A percentile compares a stretch with the other conserved stretches of the same genome.
phyloP scores from a whole-genome alignment of 2,797 vertebrate genomes.

The Martes flavigula region DNA sequence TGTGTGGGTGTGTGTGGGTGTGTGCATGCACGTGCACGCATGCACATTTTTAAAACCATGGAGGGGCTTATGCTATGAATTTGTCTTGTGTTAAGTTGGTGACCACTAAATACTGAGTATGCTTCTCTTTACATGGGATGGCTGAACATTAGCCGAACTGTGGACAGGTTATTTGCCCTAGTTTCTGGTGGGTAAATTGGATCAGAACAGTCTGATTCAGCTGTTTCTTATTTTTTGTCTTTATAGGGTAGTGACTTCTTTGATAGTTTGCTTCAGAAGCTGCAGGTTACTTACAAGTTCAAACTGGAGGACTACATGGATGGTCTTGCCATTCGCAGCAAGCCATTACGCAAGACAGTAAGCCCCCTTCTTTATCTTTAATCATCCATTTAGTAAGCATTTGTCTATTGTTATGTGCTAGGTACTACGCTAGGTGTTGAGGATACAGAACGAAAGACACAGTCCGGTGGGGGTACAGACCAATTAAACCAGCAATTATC shows the following conservation, averaged over 20 bases:
- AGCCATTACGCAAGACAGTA: conserved; percentile 95
- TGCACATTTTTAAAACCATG: conserved; percentile 1
- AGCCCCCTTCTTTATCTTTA: conserved; percentile 65
- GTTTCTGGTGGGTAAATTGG: conserved; percentile 40
- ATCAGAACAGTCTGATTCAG: conserved; percentile 28
- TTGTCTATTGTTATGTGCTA: conserved; percentile 10
- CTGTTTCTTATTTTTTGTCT: not conserved
- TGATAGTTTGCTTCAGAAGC: conserved; percentile 94
- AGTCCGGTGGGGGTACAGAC: not conserved
- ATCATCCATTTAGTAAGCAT: not conserved
- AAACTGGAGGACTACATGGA: conserved; percentile 98
- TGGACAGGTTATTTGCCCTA: not conserved
- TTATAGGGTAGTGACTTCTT: conserved; percentile 94
- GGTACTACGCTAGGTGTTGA: not conserved
- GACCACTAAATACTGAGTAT: not conserved
- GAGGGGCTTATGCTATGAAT: not conserved
- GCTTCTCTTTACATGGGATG: not conserved
- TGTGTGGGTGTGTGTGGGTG: not conserved
- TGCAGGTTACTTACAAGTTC: conserved; percentile 96
- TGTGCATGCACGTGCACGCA: not conserved
- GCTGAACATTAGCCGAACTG: conserved; percentile 5
- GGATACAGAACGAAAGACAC: not conserved
- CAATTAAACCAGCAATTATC: not conserved
- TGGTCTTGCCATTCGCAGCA: conserved; percentile 94
- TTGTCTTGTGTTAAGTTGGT: conserved; percentile 12